These are phyloP conservation scores for Petromus typicus DNA, from an alignment of 2,113 vertebrate genomes.

Conservation along the genomic window DNA sequence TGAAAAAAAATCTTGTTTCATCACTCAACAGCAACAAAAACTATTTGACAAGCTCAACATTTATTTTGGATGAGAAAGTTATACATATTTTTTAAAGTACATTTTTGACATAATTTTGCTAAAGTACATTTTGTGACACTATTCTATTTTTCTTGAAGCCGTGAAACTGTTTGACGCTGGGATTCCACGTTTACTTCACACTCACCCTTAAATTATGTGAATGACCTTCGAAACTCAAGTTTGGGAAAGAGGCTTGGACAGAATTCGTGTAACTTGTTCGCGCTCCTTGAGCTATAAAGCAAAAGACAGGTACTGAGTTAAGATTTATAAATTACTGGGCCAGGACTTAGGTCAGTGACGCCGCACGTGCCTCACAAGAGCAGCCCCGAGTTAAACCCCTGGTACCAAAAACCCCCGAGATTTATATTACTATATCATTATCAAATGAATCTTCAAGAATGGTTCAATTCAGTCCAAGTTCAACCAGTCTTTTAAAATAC, in stretches of 20 bases:
- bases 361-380: too few relatives aligned
- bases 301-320: slow-evolving; percentile 72
- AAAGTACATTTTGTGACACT: neutral
- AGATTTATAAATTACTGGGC: neutral
- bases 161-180: slow-evolving; percentile 45
- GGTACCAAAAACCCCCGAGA: neutral
- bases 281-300: slow-evolving; percentile 75
- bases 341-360: too few relatives aligned
- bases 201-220: slow-evolving; percentile 84
- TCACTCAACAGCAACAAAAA: slow-evolving; percentile 30
- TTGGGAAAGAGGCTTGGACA: slow-evolving; percentile 80
- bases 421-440: neutral
- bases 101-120: neutral
- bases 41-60: neutral
- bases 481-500: slow-evolving; percentile 45
- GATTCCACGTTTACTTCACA: slow-evolving; percentile 57
- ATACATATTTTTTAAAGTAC: neutral
- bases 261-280: slow-evolving; percentile 79
- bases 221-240: slow-evolving; percentile 80
- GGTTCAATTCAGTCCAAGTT: neutral
- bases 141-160: neutral
- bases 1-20: neutral
- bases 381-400: neutral
- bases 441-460: slow-evolving; percentile 12
- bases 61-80: slow-evolving; percentile 1